Conservation (phyloP, 2,888 invertebrate genomes). For the Brachyptera putata region DNA sequence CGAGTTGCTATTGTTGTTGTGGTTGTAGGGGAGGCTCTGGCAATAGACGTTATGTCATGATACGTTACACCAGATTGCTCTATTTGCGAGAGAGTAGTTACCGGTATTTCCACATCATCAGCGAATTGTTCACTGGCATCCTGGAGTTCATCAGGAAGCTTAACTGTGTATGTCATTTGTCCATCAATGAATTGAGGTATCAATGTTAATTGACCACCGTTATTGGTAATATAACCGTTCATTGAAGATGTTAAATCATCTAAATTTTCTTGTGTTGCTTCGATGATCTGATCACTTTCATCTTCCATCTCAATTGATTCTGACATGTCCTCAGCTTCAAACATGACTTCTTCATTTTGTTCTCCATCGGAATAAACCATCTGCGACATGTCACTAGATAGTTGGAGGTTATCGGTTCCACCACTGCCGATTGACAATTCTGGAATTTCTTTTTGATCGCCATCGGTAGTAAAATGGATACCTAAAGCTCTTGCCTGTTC, state of each 20-base stretch:
- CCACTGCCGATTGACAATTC: not conserved
- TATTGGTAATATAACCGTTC: conserved; percentile 15
- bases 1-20: not conserved
- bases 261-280: conserved; percentile 10
- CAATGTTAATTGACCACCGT: conserved; percentile 28
- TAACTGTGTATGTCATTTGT: conserved; percentile 32
- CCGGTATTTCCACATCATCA: not conserved
- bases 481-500: conserved; percentile 44
- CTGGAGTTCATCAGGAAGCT: conserved; percentile 26
- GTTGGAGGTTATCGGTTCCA: not conserved
- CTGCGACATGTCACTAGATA: conserved; percentile 4
- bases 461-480: conserved; percentile 42
- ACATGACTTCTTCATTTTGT: conserved; percentile 22
- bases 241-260: conserved; percentile 21
- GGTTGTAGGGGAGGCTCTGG: not conserved
- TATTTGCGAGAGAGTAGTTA: not conserved
- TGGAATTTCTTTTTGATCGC: not conserved
- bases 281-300: conserved; percentile 7
- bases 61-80: not conserved
- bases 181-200: conserved; percentile 33
- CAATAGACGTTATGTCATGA: not conserved
- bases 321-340: conserved; percentile 17
- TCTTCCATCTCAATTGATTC: conserved; percentile 19
- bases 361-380: conserved; percentile 23
- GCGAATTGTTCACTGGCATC: not conserved